Conservation (phyloP, 2,797 vertebrate species). For the Crax fasciolata region DNA sequence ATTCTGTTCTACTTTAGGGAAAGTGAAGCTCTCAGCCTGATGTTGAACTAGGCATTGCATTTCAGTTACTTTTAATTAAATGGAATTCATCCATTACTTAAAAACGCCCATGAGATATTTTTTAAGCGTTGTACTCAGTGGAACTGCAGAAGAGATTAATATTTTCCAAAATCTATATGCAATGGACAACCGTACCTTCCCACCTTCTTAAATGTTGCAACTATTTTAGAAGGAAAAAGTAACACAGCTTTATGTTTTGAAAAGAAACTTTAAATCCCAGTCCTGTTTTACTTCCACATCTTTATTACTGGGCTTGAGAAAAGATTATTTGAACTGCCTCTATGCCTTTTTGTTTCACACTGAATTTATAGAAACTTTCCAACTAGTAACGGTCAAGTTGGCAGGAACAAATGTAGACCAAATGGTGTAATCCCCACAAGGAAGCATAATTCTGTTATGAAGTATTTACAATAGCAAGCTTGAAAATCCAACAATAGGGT, state of each 20-base stretch:
- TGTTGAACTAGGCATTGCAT: slow-evolving; percentile 1
- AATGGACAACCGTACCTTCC: background rate
- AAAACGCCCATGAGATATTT: background rate
- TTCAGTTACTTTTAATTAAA: slow-evolving; percentile 37
- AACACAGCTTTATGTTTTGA: background rate
- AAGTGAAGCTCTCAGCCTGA: background rate
- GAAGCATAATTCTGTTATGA: slow-evolving; percentile 72
- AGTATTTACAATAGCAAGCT: slow-evolving; percentile 70
- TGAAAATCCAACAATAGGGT: slow-evolving; percentile 69
- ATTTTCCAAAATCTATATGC: background rate
- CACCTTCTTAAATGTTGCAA: background rate
- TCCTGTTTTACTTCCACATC: background rate
- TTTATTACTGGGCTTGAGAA: slow-evolving; percentile 9
- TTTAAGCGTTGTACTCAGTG: background rate
- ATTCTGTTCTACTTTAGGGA: background rate
- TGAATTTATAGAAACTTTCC: slow-evolving; percentile 66
- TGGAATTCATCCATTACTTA: background rate
- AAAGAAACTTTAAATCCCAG: background rate
- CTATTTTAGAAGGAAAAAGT: background rate
- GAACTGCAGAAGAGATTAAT: background rate
- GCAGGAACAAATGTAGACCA: slow-evolving; percentile 58
- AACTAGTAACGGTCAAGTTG: slow-evolving; percentile 58
- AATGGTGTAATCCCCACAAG: slow-evolving; percentile 70
- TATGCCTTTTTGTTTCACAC: slow-evolving; percentile 37
- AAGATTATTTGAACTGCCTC: background rate